Base-by-base conservation (phyloP, 2,113 vertebrate genomes). In the Saccopteryx leptura region DNA sequence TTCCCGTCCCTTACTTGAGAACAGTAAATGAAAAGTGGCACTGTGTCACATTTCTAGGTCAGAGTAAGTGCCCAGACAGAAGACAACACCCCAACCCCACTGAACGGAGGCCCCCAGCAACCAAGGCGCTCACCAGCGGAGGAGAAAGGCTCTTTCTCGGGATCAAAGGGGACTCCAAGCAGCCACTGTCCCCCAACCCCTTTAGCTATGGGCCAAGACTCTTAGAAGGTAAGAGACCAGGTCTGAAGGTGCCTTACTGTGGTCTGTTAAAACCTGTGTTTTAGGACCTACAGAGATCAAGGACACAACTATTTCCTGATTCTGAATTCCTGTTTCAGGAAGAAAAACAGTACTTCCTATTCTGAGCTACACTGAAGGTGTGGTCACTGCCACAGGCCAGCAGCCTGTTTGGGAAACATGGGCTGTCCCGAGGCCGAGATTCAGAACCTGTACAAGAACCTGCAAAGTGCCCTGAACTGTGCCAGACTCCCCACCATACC, bases 1-100 rank as follows among this genome's bases (percentile, higher is more conserved):
- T 46, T 19, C 33, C 83, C 76, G 11, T 78, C 50, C 46, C 39
- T 86, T 61, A 66, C 33, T 21, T 61, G 21, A 33, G 68, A 68
- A 82, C 19, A n/a, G 10, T 66, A 81, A 93, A 88, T 69, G 46
- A 92, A 96, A 96, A 90, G 63, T 80, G 39, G 68, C 31, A 93
- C 86, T 92, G 31, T 71, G 88, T 85, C 95, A 92, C 81, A 92
- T 88, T 96, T 97, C 90, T 96, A 74, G 96, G 95, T 95, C 91
- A 96, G 31, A 61, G 83, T 17, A n/a, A 9, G 61, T 68, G 31
- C 82, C 93, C 33, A 90, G 78, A 75, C 8, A 2, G 68, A 33
- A 94, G 61, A 13, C 78, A 84, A 58, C 2, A 7, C 26, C 72
- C 56, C 68, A 50, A 90, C 26, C 12, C 71, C 33, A 75, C 5